A percentile compares a stretch with the other conserved stretches of the same genome.
Conservation (phyloP, 2,888 invertebrate species). For the Drosophila maculinotata region DNA sequence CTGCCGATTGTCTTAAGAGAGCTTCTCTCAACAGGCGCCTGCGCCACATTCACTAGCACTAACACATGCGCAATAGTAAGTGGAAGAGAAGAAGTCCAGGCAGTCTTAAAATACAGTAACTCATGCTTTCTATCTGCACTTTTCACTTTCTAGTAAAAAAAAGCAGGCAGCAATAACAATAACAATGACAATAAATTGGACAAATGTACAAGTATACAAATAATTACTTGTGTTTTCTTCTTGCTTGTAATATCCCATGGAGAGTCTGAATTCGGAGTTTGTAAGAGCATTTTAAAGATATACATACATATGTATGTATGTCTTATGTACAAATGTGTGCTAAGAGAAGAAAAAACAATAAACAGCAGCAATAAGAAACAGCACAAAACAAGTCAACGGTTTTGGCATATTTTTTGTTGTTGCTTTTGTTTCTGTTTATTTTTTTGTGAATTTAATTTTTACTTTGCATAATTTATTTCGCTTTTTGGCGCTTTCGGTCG, state of each 20-base stretch:
- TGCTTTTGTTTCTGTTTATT: slow-evolving; percentile 12
- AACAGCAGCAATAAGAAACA: slow-evolving; percentile 20
- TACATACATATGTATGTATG: neutral
- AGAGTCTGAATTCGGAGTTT: too few species aligned
- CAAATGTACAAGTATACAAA: neutral
- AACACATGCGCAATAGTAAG: neutral
- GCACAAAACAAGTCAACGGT: slow-evolving; percentile 49
- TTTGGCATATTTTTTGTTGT: too few species aligned
- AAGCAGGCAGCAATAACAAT: slow-evolving; percentile 13
- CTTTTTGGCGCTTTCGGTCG: slow-evolving; percentile 43
- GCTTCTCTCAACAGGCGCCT: slow-evolving; percentile 10
- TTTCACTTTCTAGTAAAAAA: slow-evolving; percentile 39
- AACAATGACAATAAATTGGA: slow-evolving; percentile 33
- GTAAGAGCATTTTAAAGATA: neutral
- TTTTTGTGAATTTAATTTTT: slow-evolving; percentile 47
- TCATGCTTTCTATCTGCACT: slow-evolving; percentile 25
- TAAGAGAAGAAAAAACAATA: slow-evolving; percentile 5
- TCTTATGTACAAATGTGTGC: slow-evolving; percentile 6
- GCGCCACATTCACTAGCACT: slow-evolving; percentile 1
- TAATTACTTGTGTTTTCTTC: slow-evolving; percentile 4
- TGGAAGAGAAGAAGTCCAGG: slow-evolving; percentile 10
- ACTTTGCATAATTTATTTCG: slow-evolving; percentile 67
- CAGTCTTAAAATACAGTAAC: slow-evolving; percentile 22
- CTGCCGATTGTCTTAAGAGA: neutral
- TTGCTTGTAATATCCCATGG: slow-evolving; percentile 7